A percentile compares a stretch with the other conserved stretches of the same genome.
Conservation (phyloP, 1,140 invertebrate genomes). For the Pissodes strobi region DNA sequence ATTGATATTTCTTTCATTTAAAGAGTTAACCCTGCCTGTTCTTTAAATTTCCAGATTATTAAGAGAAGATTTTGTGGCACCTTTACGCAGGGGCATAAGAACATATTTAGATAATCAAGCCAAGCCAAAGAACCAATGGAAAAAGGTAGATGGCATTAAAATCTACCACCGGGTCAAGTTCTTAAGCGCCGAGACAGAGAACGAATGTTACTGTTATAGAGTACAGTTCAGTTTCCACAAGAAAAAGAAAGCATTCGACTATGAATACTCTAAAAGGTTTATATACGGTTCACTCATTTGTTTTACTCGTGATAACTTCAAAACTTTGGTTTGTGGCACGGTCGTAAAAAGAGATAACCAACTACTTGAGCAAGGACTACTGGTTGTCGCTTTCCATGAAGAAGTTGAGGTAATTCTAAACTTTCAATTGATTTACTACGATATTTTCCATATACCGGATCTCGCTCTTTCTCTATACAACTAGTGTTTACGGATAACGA, state of each 20-base stretch:
- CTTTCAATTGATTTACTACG: too few species aligned
- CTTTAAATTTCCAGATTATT: constrained; percentile 60
- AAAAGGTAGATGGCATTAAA: constrained; percentile 18
- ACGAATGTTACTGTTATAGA: constrained; percentile 36
- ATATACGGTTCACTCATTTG: constrained; percentile 74
- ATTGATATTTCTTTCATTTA: too few species aligned
- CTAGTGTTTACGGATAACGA: too few species aligned
- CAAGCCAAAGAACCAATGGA: constrained; percentile 59
- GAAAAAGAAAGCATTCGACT: constrained; percentile 42
- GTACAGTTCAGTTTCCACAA: constrained; percentile 36
- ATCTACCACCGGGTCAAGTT: constrained; percentile 34
- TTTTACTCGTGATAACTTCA: constrained; percentile 70
- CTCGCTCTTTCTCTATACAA: too few species aligned
- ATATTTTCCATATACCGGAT: too few species aligned
- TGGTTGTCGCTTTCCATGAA: constrained; percentile 57
- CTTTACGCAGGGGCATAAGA: constrained; percentile 62
- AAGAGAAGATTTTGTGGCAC: constrained; percentile 72
- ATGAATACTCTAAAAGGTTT: constrained; percentile 62
- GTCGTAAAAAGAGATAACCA: constrained; percentile 64
- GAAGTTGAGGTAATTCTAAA: constrained; percentile 40
- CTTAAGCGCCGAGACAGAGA: constrained; percentile 35
- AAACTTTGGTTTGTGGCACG: constrained; percentile 68
- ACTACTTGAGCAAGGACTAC: constrained; percentile 57
- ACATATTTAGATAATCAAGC: constrained; percentile 59
- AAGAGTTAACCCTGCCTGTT: too few species aligned